Percentiles rank a stretch among this genome's conserved stretches.
These are phyloP conservation scores for Malacoraja senta DNA, from an alignment of 2,797 vertebrate genomes.

Conservation along the genomic window DNA sequence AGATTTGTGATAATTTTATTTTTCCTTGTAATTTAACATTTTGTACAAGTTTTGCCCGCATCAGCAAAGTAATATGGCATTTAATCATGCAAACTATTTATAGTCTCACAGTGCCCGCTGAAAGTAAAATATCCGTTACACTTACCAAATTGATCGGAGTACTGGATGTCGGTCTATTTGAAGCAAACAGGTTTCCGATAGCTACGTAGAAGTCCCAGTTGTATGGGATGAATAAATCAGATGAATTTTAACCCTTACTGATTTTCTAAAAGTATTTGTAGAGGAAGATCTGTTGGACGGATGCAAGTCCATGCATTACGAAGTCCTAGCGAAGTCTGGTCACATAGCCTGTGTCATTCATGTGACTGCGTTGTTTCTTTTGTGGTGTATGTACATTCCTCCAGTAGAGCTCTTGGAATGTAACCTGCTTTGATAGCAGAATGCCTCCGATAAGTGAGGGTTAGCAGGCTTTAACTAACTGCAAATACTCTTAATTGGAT, in stretches of 20 bases:
- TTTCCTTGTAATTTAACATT: background rate
- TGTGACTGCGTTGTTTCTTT: conserved; percentile 34
- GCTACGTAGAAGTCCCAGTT: background rate
- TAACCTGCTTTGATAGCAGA: conserved; percentile 31
- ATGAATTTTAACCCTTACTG: background rate
- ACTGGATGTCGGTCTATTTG: no score
- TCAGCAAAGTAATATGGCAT: background rate
- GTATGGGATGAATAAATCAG: background rate
- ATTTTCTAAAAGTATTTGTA: background rate
- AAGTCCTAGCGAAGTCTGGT: background rate
- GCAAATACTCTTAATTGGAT: background rate
- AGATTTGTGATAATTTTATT: background rate
- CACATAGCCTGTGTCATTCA: conserved; percentile 15
- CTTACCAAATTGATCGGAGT: background rate
- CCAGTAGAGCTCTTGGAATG: conserved; percentile 27
- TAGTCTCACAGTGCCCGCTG: background rate
- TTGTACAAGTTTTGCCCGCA: background rate
- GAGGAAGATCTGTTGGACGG: background rate
- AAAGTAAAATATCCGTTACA: background rate
- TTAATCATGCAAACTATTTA: background rate
- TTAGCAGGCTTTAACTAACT: background rate
- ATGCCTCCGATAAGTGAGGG: background rate
- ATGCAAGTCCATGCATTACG: background rate
- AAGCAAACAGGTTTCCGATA: background rate
- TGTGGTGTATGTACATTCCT: background rate